Conservation (phyloP, 2,113 vertebrate genomes). For the Tamias sibiricus region DNA sequence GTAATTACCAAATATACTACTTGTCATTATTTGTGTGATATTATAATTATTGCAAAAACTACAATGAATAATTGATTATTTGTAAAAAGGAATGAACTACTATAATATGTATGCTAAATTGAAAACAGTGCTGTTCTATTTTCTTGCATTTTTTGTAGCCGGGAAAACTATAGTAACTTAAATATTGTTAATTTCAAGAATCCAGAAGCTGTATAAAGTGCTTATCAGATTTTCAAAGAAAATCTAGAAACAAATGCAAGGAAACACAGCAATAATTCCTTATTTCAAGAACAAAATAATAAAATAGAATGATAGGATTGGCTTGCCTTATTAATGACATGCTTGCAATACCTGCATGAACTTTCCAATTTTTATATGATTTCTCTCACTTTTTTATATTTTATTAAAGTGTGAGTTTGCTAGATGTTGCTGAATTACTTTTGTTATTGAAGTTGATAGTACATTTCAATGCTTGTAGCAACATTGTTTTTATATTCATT, state of each 20-base stretch:
- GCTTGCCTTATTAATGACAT: background rate
- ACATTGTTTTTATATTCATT: background rate
- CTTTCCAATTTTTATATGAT: background rate
- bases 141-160: background rate
- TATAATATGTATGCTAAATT: background rate
- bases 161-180: background rate
- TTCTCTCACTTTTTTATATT: background rate
- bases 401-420: background rate
- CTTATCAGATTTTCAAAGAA: background rate
- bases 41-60: background rate
- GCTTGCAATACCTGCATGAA: background rate
- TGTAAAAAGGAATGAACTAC: background rate
- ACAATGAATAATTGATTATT: background rate
- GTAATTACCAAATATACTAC: background rate
- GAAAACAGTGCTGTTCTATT: background rate
- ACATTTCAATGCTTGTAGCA: background rate
- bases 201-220: background rate
- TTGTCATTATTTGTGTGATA: background rate
- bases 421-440: background rate
- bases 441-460: background rate
- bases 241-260: background rate
- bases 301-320: background rate
- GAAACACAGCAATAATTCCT: background rate
- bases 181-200: background rate
- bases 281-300: background rate